Conservation (phyloP, 2,797 vertebrate genomes). For the Podargus strigoides region DNA sequence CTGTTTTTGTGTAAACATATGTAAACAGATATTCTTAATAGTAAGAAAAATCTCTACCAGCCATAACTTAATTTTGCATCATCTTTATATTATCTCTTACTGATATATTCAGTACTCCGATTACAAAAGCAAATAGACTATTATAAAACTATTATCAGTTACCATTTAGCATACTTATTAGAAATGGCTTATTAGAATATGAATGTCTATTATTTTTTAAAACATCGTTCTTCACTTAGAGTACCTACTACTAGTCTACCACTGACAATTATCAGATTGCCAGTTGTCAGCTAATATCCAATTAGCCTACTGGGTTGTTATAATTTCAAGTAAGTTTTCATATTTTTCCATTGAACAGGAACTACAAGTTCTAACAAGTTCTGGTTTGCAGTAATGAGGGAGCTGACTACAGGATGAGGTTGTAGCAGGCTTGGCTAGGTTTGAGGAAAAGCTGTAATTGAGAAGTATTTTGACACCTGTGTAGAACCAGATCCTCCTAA, state of each 20-base stretch:
- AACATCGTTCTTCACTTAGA: not conserved
- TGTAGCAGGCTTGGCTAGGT: not conserved
- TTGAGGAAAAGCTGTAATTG: not conserved
- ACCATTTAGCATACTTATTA: not conserved
- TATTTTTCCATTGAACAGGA: not conserved
- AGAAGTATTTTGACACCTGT: not conserved
- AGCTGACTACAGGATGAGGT: not conserved
- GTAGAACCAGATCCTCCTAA: not conserved
- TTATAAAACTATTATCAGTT: not conserved
- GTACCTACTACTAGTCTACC: not conserved
- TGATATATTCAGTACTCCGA: not conserved
- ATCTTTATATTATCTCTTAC: not conserved
- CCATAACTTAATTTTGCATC: not conserved
- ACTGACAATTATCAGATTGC: not conserved
- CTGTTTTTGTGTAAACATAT: not conserved
- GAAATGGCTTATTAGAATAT: not conserved
- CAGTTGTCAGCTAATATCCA: not conserved
- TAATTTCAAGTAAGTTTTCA: not conserved
- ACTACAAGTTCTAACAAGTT: not conserved
- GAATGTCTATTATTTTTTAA: not conserved
- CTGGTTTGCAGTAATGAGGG: not conserved
- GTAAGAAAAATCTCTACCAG: not conserved
- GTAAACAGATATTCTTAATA: not conserved
- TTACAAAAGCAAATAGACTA: not conserved
- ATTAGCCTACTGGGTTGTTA: not conserved